Conservation (phyloP, 92 coral and sea anemone genomes). For the Palythoa grandiflora region DNA sequence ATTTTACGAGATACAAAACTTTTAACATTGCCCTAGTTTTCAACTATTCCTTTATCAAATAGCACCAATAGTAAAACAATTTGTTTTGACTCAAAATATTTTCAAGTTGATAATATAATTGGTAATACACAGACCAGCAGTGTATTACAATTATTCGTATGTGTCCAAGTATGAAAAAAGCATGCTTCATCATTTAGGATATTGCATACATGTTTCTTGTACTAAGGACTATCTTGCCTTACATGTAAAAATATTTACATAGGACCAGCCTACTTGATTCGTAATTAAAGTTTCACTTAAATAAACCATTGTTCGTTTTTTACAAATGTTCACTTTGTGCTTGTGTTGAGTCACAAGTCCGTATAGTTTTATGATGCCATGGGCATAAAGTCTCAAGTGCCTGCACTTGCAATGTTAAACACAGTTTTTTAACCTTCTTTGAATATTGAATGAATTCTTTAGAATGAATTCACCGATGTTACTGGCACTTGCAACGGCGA, state of each 20-base stretch:
- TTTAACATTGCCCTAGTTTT: slow-evolving; percentile 50
- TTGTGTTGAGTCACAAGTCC: slow-evolving; percentile 29
- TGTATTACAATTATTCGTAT: slow-evolving; percentile 55
- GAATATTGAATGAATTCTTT: slow-evolving; percentile 53
- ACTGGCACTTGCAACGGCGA: slow-evolving; percentile 95
- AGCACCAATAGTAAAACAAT: slow-evolving; percentile 63
- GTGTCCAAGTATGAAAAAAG: slow-evolving; percentile 69
- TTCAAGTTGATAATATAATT: slow-evolving; percentile 53
- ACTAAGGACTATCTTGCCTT: slow-evolving; percentile 23
- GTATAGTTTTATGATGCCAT: slow-evolving; percentile 13
- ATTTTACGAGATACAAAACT: slow-evolving; percentile 59
- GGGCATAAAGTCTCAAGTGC: slow-evolving; percentile 73
- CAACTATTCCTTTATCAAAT: slow-evolving; percentile 78
- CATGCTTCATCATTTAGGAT: slow-evolving; percentile 45
- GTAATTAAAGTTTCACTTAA: slow-evolving; percentile 39
- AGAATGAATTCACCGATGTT: slow-evolving; percentile 82
- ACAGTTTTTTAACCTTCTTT: slow-evolving; percentile 39
- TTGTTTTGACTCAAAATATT: slow-evolving; percentile 83
- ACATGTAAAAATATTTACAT: slow-evolving; percentile 83
- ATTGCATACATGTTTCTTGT: slow-evolving; percentile 39
- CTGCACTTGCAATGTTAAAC: slow-evolving; percentile 76
- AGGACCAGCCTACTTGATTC: slow-evolving; percentile 88
- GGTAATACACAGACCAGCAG: slow-evolving; percentile 77
- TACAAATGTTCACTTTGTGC: slow-evolving; percentile 1
- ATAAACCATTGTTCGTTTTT: slow-evolving; percentile 27